A percentile compares a stretch with the other conserved stretches of the same genome.
Conservation (phyloP, 1,140 invertebrate species). For the Drosophila bipectinata region DNA sequence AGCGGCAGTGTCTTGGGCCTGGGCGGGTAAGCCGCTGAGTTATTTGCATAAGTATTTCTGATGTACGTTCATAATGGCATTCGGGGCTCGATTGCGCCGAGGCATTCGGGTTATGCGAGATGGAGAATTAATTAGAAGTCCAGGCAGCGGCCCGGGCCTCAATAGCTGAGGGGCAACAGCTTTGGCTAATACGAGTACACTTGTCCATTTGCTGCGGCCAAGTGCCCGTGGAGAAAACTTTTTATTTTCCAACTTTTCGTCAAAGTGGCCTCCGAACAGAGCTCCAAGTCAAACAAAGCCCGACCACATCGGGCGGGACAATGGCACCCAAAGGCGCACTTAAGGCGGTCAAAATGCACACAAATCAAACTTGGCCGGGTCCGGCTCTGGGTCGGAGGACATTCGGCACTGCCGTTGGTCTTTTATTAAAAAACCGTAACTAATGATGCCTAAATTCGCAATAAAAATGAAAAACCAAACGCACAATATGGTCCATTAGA, state of each 20-base stretch:
- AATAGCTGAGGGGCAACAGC: conserved; percentile 14
- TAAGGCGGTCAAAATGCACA: conserved; percentile 63
- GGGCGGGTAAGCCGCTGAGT: conserved; percentile 31
- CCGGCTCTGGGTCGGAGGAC: background rate
- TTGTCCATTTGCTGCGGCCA: conserved; percentile 58
- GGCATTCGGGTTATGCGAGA: conserved; percentile 36
- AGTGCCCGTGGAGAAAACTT: conserved; percentile 46
- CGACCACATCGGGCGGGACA: conserved; percentile 69
- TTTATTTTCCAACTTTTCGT: conserved; percentile 48
- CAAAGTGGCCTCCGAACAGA: conserved; percentile 15
- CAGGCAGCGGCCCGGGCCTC: background rate
- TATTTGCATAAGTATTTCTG: conserved; percentile 53
- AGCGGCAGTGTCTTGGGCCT: background rate
- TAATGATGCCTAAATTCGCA: conserved; percentile 82
- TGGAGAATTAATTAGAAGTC: conserved; percentile 45
- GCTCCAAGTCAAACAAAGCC: conserved; percentile 66
- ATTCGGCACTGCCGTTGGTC: conserved; percentile 48
- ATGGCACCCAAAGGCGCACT: conserved; percentile 78
- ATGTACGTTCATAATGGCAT: conserved; percentile 36
- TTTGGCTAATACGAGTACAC: conserved; percentile 64
- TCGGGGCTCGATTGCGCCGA: background rate
- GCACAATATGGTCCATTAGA: conserved; percentile 81
- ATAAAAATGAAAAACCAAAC: conserved; percentile 74
- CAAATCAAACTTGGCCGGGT: conserved; percentile 72
- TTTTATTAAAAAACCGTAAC: conserved; percentile 82